phyloP scores from a whole-genome alignment of 2,113 vertebrate genomes.

The Leptobrachium ailaonicum region DNA sequence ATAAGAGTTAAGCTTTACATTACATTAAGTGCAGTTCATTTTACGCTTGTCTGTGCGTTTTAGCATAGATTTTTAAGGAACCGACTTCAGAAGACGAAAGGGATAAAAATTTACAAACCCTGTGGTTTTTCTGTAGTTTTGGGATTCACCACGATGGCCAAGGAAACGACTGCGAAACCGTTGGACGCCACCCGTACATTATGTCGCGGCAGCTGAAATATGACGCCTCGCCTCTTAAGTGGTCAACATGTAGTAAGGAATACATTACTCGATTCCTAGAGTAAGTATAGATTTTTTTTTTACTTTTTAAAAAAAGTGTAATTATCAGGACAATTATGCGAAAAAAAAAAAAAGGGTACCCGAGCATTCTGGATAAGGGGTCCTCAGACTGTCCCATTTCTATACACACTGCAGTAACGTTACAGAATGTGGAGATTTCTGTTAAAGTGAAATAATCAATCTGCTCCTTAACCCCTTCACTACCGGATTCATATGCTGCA shows the following conservation, averaged over 20 bases:
- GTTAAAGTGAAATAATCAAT: too few relatives aligned
- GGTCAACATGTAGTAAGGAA: constrained; percentile 95
- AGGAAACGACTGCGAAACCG: constrained; percentile 90
- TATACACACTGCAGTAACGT: too few relatives aligned
- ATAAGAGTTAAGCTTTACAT: background rate
- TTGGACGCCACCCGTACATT: constrained; percentile 82
- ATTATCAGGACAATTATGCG: too few relatives aligned
- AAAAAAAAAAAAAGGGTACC: too few relatives aligned
- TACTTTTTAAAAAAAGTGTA: background rate
- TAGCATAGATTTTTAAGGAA: background rate
- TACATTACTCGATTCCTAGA: constrained; percentile 96
- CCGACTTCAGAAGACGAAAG: background rate
- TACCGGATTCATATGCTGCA: too few relatives aligned
- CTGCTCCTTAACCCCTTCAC: too few relatives aligned
- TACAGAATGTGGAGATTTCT: too few relatives aligned
- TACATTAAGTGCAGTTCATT: background rate
- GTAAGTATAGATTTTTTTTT: constrained; percentile 69
- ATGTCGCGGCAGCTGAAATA: constrained; percentile 96
- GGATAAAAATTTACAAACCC: background rate
- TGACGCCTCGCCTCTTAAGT: constrained; percentile 89
- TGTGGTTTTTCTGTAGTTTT: constrained; percentile 73
- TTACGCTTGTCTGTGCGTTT: constrained; percentile 8
- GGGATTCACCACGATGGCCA: constrained; percentile 95
- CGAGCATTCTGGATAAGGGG: too few relatives aligned
- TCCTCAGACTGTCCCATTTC: too few relatives aligned